These are phyloP conservation scores for Plagiodera versicolora DNA, from an alignment of 2,888 invertebrate genomes.

Conservation along the genomic window DNA sequence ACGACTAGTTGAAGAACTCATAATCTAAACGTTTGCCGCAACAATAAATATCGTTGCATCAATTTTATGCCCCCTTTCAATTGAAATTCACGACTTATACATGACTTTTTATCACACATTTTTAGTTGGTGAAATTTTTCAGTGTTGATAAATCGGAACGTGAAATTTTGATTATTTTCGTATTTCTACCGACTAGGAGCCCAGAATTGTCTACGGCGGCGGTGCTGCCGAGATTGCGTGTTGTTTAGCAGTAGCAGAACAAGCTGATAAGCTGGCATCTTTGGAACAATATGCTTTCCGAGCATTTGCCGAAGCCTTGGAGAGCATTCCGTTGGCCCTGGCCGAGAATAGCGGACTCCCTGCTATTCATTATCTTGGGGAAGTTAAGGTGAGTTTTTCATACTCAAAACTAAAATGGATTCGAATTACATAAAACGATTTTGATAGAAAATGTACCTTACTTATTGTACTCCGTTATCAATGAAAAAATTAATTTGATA, in stretches of 20 bases:
- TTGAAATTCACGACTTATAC: too few relatives aligned
- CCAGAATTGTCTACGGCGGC: constrained; percentile 93
- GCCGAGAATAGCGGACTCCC: constrained; percentile 96
- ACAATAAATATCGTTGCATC: too few relatives aligned
- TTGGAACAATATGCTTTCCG: constrained; percentile 97
- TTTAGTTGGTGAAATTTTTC: too few relatives aligned
- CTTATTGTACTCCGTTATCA: too few relatives aligned
- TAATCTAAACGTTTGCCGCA: too few relatives aligned
- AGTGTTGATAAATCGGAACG: too few relatives aligned
- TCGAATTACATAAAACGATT: neutral
- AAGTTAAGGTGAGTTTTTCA: constrained; percentile 69
- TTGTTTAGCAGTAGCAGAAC: constrained; percentile 84
- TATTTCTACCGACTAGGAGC: constrained; percentile 57
- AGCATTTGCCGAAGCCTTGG: constrained; percentile 94
- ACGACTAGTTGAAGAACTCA: too few relatives aligned
- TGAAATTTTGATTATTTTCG: too few relatives aligned
- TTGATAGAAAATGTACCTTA: too few relatives aligned
- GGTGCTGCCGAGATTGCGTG: constrained; percentile 97
- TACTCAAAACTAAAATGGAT: too few relatives aligned
- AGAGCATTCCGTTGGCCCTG: constrained; percentile 90
- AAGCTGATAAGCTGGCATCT: constrained; percentile 85
- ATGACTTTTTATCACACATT: too few relatives aligned
- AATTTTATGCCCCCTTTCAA: too few relatives aligned
- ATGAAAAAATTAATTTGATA: constrained; percentile 8
- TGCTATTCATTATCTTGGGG: constrained; percentile 89